A percentile compares a stretch with the other conserved stretches of the same genome.
phyloP scores from a whole-genome alignment of 2,888 invertebrate species.

The Torymus auratus region DNA sequence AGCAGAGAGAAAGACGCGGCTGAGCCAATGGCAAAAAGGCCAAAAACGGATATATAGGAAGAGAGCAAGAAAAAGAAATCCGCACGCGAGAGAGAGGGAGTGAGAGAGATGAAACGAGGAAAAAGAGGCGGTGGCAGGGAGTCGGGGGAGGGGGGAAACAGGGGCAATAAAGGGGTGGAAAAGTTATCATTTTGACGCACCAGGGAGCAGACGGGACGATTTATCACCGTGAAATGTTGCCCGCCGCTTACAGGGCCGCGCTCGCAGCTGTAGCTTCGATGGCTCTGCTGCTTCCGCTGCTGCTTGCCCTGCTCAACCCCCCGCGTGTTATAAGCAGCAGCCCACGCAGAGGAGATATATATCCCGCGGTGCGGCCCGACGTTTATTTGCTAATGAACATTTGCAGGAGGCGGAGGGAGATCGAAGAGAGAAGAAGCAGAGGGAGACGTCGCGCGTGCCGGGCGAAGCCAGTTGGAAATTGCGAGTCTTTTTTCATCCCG shows the following conservation, averaged over 20 bases:
- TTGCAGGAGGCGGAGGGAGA: slow-evolving; percentile 2
- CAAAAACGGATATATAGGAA: slow-evolving; percentile 34
- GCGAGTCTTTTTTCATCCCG: too few relatives aligned
- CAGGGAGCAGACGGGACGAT: slow-evolving; percentile 53
- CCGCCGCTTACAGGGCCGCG: slow-evolving; percentile 52
- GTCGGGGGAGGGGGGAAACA: slow-evolving; percentile 16
- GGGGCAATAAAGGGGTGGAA: slow-evolving; percentile 56
- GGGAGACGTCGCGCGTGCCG: neutral
- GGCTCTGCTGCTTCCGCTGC: neutral
- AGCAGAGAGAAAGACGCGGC: slow-evolving; percentile 2
- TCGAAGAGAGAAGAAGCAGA: neutral
- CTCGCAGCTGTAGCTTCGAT: slow-evolving; percentile 28
- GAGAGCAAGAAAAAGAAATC: slow-evolving; percentile 18
- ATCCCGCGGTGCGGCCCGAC: neutral
- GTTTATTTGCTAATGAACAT: slow-evolving; percentile 54
- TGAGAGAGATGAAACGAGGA: neutral
- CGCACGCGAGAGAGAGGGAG: neutral
- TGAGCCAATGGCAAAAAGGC: slow-evolving; percentile 22
- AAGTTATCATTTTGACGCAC: slow-evolving; percentile 60
- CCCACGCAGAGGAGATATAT: slow-evolving; percentile 4
- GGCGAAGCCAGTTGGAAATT: neutral
- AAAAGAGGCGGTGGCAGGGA: neutral
- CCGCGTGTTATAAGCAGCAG: slow-evolving; percentile 20
- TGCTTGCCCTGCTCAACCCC: neutral
- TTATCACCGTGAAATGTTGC: slow-evolving; percentile 60